Evolutionary conservation across 2,797 vertebrate genomes (phyloP), one percentile per base, ranked within the genome.

Genomic region (Jordanella pulchra): DNA sequence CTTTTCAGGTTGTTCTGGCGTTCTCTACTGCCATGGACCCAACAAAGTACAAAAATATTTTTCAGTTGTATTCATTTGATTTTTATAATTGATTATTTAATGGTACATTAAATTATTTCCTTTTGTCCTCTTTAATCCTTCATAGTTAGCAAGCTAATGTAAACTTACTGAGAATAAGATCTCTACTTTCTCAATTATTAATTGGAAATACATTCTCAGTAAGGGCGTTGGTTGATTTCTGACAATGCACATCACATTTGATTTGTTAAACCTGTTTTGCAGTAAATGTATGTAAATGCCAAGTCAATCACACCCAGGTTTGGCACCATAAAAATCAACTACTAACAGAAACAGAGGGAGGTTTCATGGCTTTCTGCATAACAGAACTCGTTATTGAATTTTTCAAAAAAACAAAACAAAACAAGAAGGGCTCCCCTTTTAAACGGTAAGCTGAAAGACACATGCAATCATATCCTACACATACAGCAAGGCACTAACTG

Each of bases 201-300:
- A 11, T 58, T 35, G 30, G 17, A 58, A 32, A 21, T 14, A 32
- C 21, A 15, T 3, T 32, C 55, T 58, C 3, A 4, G 17, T 32
- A 30, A 58, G 56, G 30, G 56, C 18, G 18, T 35, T 30, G 30
- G 7, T 3, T 21, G 56, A 58, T 56, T 15, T 18, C 55, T 28
- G 17, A 13, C 42, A 63, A n/a, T 23, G 0, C 13, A n/a, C 23
- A 25, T 13, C 48, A 67, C 32, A 42, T 7, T 54, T 51, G 23
- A 25, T 68, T 25, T 54, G 51, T 68, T 14, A 27, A 54, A 54
- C 66, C 39, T 68, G 50, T 54, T 68, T 35, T 51, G 47, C 12
- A 32, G 13, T 32, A 21, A 67, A 42, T n/a, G n/a, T n/a, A n/a
- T n/a, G n/a, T n/a, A n/a, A n/a, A n/a, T n/a, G 47, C 47, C 30